Percentiles rank a stretch among this genome's conserved stretches.
Conservation (phyloP, 2,888 invertebrate species). For the Geotrupes spiniger region DNA sequence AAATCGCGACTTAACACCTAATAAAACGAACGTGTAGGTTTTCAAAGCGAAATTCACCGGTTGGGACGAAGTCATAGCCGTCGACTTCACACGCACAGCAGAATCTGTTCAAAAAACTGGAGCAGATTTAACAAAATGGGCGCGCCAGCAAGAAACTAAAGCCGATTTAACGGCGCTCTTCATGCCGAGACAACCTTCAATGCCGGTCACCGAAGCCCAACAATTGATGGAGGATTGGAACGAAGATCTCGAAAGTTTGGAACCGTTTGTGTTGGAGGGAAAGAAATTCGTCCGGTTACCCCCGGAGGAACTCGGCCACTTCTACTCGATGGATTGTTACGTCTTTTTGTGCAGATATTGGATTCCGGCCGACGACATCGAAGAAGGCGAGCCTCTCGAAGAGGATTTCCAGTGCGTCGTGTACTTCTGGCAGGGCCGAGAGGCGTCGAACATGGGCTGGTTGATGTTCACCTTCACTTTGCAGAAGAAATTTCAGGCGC, state of each 20-base stretch:
- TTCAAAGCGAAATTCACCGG: slow-evolving; percentile 96
- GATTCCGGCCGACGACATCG: slow-evolving; percentile 63
- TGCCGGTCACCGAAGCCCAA: slow-evolving; percentile 80
- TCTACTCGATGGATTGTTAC: slow-evolving; percentile 94
- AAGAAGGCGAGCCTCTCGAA: slow-evolving; percentile 53
- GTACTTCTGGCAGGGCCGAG: slow-evolving; percentile 99
- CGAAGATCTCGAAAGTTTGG: slow-evolving; percentile 97
- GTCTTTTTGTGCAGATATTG: slow-evolving; percentile 97
- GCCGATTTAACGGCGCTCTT: slow-evolving; percentile 95
- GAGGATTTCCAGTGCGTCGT: slow-evolving; percentile 88
- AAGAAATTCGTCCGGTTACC: slow-evolving; percentile 96
- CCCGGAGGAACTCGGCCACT: slow-evolving; percentile 82
- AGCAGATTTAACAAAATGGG: slow-evolving; percentile 92
- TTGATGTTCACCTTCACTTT: slow-evolving; percentile 96
- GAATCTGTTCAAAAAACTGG: slow-evolving; percentile 96
- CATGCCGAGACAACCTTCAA: slow-evolving; percentile 88
- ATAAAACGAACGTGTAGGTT: slow-evolving; percentile 54
- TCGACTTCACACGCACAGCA: slow-evolving; percentile 97
- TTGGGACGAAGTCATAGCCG: slow-evolving; percentile 99
- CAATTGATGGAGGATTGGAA: slow-evolving; percentile 95
- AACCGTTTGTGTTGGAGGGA: slow-evolving; percentile 94
- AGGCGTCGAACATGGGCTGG: slow-evolving; percentile 99
- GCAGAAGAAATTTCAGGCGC: slow-evolving; percentile 85
- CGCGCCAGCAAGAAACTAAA: slow-evolving; percentile 83
- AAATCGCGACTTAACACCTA: too few relatives aligned